A percentile compares a stretch with the other conserved stretches of the same genome.
phyloP scores from a whole-genome alignment of 2,113 vertebrate species.

The Dipodomys spectabilis region DNA sequence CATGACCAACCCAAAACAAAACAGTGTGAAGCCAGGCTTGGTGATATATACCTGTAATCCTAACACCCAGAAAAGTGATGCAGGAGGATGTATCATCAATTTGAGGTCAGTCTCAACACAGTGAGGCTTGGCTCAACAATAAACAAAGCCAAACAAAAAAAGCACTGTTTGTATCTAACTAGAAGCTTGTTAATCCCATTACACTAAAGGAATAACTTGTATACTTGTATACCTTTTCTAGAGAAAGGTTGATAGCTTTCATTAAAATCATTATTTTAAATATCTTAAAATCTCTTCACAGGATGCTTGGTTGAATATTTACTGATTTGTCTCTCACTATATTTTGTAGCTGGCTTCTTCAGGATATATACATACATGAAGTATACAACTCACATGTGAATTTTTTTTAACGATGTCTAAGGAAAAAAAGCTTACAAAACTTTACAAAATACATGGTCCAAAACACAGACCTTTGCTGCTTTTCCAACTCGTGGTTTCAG shows the following conservation, averaged over 20 bases:
- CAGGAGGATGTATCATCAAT: neutral
- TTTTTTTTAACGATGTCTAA: constrained; percentile 21
- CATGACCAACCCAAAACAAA: neutral
- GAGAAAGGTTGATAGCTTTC: neutral
- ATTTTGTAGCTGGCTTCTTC: neutral
- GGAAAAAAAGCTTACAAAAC: constrained; percentile 10
- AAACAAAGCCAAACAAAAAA: neutral
- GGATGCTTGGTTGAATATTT: neutral
- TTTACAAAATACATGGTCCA: neutral
- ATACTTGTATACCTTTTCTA: neutral
- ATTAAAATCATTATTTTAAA: constrained; percentile 10
- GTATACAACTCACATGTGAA: constrained; percentile 6
- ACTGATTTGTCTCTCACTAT: neutral
- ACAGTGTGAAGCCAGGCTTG: neutral
- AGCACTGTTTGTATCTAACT: neutral
- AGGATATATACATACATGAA: neutral
- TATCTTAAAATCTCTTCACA: neutral
- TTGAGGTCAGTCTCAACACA: neutral
- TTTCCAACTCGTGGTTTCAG: constrained; percentile 95
- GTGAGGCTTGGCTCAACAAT: neutral
- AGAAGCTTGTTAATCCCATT: neutral
- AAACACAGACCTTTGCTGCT: constrained; percentile 93
- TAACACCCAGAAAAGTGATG: neutral
- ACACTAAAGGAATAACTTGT: neutral
- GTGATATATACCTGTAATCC: neutral